Base-by-base conservation (phyloP, 53 echinoderm and acorn worm genomes). In the Holothuria leucospilota region DNA sequence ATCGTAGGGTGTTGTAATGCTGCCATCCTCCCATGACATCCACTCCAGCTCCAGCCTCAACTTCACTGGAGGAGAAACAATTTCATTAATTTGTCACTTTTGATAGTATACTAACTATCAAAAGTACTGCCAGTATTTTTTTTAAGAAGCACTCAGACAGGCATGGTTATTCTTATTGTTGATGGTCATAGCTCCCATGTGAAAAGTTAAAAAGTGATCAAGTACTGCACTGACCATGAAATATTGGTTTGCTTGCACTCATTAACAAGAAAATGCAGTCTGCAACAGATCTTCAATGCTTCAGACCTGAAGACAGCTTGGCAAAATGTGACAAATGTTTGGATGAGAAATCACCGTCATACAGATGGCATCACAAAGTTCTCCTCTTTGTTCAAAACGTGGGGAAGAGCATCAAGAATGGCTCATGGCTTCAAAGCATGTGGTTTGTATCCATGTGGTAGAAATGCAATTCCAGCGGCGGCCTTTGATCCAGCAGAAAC, bases 111-210 rank as follows among this genome's bases (percentile, higher is more conserved):
- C n/a, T n/a, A n/a, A n/a, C n/a, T n/a, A n/a, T n/a, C n/a, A n/a
- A n/a, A n/a, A n/a, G n/a, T 78, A 18, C 59, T 88, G 81, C 81
- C 80, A 15, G 62, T 41, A 29, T 41, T 77, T 40, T 90, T 90
- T 23, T 51, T 70, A 0, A 69, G 40, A 39, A 58, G 81, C 61
- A 58, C 60, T 20, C 68, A 16, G n/a, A 61, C 78, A n/a, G 80
- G 90, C 51, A 80, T 86, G 69, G 90, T 90, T 20, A 38, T 90
- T 24, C 90, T 90, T 5, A 56, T 90, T 11, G 68, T 86, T n/a
- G 89, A 86, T 79, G 85, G 90, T 21, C 90, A 90, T 25, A 68
- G 51, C 20, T 86, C 86, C 20, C 86, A 90, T 68, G 78, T 85
- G 11, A 89, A 89, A 71, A 82, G 71, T 12, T 29, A 26, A 46